Percentiles rank a stretch among this genome's conserved stretches.
Evolutionary conservation across 2,113 vertebrate genomes (phyloP).

Genomic region (Alligator mississippiensis): DNA sequence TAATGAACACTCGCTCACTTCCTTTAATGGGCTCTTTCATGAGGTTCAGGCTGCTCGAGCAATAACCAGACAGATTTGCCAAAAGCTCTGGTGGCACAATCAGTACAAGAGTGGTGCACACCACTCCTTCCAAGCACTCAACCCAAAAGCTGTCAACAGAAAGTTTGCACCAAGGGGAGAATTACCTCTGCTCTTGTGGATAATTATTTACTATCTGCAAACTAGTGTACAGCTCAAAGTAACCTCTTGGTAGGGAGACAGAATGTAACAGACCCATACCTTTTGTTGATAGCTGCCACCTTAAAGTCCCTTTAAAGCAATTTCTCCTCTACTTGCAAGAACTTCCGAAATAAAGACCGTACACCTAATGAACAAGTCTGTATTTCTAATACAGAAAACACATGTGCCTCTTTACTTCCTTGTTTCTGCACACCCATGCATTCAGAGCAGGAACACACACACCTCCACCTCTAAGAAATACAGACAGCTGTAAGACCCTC

Average conservation of each 20-base stretch:
- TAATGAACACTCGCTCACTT: neutral
- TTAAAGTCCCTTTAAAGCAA: neutral
- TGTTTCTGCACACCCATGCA: neutral
- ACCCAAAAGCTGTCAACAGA: neutral
- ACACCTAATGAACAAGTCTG: neutral
- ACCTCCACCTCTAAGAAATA: neutral
- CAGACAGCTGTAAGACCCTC: neutral
- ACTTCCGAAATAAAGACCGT: too few relatives aligned
- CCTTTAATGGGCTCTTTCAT: neutral
- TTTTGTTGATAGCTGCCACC: neutral
- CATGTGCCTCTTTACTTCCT: neutral
- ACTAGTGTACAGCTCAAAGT: neutral
- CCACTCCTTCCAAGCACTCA: neutral
- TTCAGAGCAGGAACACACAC: neutral
- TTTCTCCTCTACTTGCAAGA: neutral
- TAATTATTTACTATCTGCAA: constrained; percentile 53
- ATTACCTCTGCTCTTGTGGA: neutral
- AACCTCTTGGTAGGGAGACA: neutral
- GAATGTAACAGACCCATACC: neutral
- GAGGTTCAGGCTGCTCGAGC: neutral
- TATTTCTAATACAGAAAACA: neutral
- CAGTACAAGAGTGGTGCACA: neutral
- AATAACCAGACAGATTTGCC: neutral
- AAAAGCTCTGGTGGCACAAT: neutral
- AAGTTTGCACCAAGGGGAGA: neutral